Conservation (phyloP, 1,140 invertebrate genomes). For the Sesamia nonagrioides region DNA sequence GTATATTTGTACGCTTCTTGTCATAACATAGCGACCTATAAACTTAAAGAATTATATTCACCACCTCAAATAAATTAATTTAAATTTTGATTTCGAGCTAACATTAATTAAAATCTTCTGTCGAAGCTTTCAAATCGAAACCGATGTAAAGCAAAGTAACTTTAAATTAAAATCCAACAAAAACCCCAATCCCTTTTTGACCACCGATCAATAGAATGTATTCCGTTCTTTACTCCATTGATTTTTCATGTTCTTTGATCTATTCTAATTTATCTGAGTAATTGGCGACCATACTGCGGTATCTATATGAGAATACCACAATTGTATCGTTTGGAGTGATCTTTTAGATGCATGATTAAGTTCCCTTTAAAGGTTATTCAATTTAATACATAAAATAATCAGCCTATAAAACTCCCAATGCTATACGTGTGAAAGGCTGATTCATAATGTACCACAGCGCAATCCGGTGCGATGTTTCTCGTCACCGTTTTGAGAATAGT, state of each 20-base stretch:
- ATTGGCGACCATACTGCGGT: not conserved
- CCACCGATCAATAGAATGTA: slow-evolving; percentile 70
- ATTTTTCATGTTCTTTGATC: slow-evolving; percentile 76
- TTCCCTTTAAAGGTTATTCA: not conserved
- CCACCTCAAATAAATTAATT: no score
- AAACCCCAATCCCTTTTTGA: slow-evolving; percentile 73
- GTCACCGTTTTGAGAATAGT: no score
- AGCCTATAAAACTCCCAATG: no score
- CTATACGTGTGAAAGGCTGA: no score
- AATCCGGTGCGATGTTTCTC: no score
- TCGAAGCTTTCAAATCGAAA: slow-evolving; percentile 50
- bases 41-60: no score
- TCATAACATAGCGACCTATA: no score
- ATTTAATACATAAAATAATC: not conserved
- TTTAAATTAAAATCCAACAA: slow-evolving; percentile 76
- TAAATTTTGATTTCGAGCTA: slow-evolving; percentile 21
- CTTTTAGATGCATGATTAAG: not conserved
- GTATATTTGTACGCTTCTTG: no score
- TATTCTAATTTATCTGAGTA: slow-evolving; percentile 66
- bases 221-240: slow-evolving; percentile 73
- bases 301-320: not conserved
- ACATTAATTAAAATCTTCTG: slow-evolving; percentile 50
- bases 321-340: not conserved
- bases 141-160: slow-evolving; percentile 59
- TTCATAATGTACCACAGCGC: no score